Percentiles rank a stretch among this genome's conserved stretches.
Conservation (phyloP, 2,113 vertebrate species). For the Crotophaga sulcirostris region DNA sequence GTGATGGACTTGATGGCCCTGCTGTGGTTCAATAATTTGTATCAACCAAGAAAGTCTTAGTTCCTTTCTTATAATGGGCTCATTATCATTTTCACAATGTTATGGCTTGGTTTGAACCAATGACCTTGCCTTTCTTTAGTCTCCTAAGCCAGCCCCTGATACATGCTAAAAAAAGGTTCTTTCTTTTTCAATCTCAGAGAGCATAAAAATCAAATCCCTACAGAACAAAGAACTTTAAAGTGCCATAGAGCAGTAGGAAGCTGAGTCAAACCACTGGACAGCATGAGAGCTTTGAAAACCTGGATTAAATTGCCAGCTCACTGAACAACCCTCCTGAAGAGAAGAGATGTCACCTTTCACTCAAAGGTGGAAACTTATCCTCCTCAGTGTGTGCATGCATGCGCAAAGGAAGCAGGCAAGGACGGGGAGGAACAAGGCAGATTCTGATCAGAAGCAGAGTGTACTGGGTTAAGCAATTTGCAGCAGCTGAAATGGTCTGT, state of each 20-base stretch:
- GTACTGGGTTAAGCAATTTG: not conserved
- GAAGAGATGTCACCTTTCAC: constrained; percentile 17
- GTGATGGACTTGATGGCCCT: not conserved
- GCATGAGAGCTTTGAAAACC: constrained; percentile 8
- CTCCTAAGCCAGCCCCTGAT: not conserved
- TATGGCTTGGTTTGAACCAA: not conserved
- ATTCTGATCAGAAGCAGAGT: not conserved
- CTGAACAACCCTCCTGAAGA: not conserved
- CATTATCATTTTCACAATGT: not conserved
- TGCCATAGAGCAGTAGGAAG: not conserved
- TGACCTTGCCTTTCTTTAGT: not conserved
- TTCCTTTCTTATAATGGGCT: not conserved
- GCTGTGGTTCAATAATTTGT: not conserved
- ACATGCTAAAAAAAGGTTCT: not conserved
- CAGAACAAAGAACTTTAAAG: constrained; percentile 8
- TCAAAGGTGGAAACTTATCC: constrained; percentile 2
- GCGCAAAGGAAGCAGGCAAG: not conserved
- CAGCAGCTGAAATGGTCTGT: not conserved
- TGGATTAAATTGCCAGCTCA: not conserved
- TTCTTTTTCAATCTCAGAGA: not conserved
- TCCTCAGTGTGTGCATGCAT: not conserved
- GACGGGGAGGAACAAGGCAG: not conserved
- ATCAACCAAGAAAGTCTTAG: not conserved
- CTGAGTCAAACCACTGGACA: not conserved
- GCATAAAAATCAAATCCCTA: constrained; percentile 16